Evolutionary conservation across 2,888 invertebrate species (phyloP).

Genomic region (Tribolium freemani): DNA sequence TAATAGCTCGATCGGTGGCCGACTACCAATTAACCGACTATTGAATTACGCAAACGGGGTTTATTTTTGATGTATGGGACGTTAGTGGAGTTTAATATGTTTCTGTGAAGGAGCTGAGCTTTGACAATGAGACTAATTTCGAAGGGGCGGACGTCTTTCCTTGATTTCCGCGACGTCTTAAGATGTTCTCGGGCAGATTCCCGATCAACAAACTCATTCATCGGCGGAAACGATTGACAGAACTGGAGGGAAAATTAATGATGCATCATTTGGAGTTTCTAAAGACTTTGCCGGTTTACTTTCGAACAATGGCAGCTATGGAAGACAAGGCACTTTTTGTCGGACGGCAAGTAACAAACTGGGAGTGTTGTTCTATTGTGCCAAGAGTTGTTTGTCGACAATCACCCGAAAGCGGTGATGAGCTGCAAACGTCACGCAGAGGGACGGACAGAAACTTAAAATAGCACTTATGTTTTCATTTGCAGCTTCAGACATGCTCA

Average conservation of each 20-base stretch:
- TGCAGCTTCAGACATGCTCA: too few relatives aligned
- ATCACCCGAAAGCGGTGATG: conserved; percentile 3
- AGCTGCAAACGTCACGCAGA: not conserved
- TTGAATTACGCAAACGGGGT: conserved; percentile 18
- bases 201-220: conserved; percentile 48
- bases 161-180: conserved; percentile 9
- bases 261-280: conserved; percentile 49
- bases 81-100: conserved; percentile 7
- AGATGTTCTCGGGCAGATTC: conserved; percentile 22
- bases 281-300: conserved; percentile 47
- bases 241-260: conserved; percentile 50
- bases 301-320: conserved; percentile 40
- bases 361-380: conserved; percentile 45
- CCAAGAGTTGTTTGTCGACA: conserved; percentile 33
- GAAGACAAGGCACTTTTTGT: conserved; percentile 50
- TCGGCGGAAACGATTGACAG: conserved; percentile 50
- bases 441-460: too few relatives aligned
- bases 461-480: too few relatives aligned
- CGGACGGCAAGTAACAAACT: conserved; percentile 43
- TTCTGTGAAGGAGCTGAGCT: conserved; percentile 1
- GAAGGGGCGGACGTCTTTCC: conserved; percentile 1
- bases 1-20: conserved; percentile 42
- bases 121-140: conserved; percentile 29
- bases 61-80: conserved; percentile 22
- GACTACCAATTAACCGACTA: conserved; percentile 40